These are phyloP conservation scores for Catocala fraxini DNA, from an alignment of 2,888 invertebrate genomes.

Conservation along the genomic window DNA sequence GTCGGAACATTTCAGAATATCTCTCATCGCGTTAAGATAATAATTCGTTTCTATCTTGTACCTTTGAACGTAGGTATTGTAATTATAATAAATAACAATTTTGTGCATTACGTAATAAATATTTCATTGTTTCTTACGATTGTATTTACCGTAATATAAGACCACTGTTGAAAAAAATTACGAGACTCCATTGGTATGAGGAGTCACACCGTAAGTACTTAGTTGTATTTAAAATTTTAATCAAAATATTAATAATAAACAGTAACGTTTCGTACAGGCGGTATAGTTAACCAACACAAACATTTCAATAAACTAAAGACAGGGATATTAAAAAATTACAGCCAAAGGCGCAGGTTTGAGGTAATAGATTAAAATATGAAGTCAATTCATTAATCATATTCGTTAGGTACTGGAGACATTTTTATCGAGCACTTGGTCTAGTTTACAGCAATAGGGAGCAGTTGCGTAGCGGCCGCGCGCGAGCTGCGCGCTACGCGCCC, in stretches of 20 bases:
- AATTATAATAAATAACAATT: conserved; percentile 86
- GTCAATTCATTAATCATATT: conserved; percentile 88
- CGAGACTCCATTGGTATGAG: conserved; percentile 73
- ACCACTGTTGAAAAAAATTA: conserved; percentile 79
- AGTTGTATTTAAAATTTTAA: conserved; percentile 84
- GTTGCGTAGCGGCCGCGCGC: conserved; percentile 53
- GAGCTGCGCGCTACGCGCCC: conserved; percentile 43
- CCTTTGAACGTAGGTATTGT: conserved; percentile 86
- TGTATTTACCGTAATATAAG: conserved; percentile 86
- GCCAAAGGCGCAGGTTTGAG: conserved; percentile 85
- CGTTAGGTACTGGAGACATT: conserved; percentile 82
- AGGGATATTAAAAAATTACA: conserved; percentile 83
- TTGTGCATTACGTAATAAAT: conserved; percentile 87
- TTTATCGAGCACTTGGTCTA: conserved; percentile 77
- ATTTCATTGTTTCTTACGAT: conserved; percentile 87
- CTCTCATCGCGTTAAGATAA: conserved; percentile 86
- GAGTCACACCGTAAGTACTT: conserved; percentile 84
- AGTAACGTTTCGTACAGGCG: conserved; percentile 74
- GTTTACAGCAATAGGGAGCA: conserved; percentile 66
- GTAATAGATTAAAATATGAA: conserved; percentile 86
- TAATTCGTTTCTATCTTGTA: conserved; percentile 86
- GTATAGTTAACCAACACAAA: conserved; percentile 76
- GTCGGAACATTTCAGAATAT: conserved; percentile 84
- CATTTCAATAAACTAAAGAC: conserved; percentile 84
- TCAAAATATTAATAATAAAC: conserved; percentile 75